Conservation (phyloP, 2,113 vertebrate genomes). For the Grallaria varia region DNA sequence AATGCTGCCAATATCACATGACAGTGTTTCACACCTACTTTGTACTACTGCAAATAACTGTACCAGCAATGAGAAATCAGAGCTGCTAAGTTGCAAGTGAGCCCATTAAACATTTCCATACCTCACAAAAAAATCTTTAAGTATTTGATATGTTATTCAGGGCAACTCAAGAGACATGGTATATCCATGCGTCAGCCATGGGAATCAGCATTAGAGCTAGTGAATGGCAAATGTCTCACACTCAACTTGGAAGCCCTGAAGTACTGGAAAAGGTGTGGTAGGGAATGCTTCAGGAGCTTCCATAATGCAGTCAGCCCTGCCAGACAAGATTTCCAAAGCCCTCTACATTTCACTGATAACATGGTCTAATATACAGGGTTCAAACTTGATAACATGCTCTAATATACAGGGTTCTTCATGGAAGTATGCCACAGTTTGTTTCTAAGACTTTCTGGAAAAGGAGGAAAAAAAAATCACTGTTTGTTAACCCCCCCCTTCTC, state of each 20-base stretch:
- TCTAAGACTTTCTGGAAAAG: neutral
- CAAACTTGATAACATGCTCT: neutral
- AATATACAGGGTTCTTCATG: neutral
- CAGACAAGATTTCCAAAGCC: neutral
- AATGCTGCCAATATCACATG: neutral
- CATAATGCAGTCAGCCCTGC: neutral
- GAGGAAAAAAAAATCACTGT: neutral
- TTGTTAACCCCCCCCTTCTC: neutral
- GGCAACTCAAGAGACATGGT: neutral
- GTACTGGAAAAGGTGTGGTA: neutral
- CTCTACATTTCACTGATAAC: neutral
- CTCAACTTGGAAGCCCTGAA: neutral
- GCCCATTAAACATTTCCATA: neutral
- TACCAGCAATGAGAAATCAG: neutral
- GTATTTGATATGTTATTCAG: neutral
- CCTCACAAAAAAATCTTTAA: neutral
- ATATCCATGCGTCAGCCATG: neutral
- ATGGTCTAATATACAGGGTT: neutral
- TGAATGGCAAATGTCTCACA: neutral
- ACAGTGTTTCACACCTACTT: neutral
- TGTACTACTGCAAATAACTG: neutral
- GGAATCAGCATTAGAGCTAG: neutral
- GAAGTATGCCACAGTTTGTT: neutral
- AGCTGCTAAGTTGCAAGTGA: neutral
- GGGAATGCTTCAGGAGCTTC: neutral